Conservation (phyloP, 2,113 vertebrate genomes). For the Pelecanoides urinatrix region DNA sequence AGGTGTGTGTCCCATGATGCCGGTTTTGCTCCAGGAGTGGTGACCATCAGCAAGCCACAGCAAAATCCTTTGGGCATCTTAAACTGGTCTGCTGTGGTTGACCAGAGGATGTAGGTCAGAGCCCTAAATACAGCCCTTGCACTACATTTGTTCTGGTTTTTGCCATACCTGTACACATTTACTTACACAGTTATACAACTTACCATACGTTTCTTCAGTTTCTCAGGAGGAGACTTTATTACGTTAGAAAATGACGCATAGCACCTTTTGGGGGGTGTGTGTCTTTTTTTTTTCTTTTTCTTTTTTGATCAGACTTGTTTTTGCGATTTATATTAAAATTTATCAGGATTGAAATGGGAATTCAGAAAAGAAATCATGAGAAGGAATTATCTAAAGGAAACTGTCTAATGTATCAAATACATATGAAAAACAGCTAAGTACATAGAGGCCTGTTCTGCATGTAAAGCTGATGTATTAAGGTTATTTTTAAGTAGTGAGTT, state of each 20-base stretch:
- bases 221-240: background rate
- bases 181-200: background rate
- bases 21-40: background rate
- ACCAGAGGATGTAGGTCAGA: background rate
- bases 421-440: background rate
- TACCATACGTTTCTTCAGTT: background rate
- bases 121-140: background rate
- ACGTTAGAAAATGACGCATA: fast-evolving
- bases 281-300: fast-evolving
- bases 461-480: background rate
- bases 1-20: background rate
- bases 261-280: fast-evolving
- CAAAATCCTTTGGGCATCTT: background rate
- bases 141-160: background rate
- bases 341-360: background rate
- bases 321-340: background rate
- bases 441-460: background rate
- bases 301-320: fast-evolving
- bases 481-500: background rate
- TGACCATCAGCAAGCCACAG: background rate
- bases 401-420: background rate
- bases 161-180: background rate
- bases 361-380: background rate
- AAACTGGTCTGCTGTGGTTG: background rate
- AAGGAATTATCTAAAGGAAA: background rate